phyloP scores from a whole-genome alignment of 2,113 vertebrate species.

The Rattus rattus region DNA sequence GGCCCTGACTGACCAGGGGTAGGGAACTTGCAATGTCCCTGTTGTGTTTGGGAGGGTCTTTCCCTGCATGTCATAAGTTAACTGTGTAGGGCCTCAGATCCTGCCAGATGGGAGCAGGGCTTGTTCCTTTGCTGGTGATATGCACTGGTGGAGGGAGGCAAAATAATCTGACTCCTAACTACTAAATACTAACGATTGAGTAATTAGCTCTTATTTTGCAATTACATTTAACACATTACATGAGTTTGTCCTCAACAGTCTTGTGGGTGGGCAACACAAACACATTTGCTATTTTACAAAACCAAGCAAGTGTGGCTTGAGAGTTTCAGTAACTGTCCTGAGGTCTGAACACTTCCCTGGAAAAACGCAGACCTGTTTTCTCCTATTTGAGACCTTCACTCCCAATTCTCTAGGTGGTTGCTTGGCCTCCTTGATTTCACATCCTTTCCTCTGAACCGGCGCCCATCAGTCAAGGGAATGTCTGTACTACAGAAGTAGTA shows the following conservation, averaged over 20 bases:
- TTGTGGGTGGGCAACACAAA: background rate
- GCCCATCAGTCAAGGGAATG: background rate
- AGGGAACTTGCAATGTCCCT: background rate
- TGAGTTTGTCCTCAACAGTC: constrained; percentile 41
- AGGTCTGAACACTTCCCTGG: constrained; percentile 5
- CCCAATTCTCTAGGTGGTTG: constrained; percentile 37
- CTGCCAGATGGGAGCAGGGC: background rate
- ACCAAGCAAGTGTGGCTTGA: constrained; percentile 36
- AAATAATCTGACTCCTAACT: constrained; percentile 46
- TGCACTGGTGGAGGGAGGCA: background rate
- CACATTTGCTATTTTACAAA: constrained; percentile 39
- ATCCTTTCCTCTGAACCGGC: constrained; percentile 42
- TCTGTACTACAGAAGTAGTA: constrained; percentile 31
- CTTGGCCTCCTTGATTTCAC: constrained; percentile 10
- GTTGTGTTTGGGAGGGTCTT: constrained; percentile 17
- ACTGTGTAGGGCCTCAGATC: background rate
- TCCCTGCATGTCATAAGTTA: background rate
- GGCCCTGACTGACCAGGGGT: background rate
- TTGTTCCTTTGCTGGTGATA: constrained; percentile 6
- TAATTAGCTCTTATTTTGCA: constrained; percentile 16
- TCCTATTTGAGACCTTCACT: constrained; percentile 4
- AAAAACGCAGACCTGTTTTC: constrained; percentile 29
- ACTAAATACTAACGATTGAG: constrained; percentile 52
- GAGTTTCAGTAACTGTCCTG: constrained; percentile 34
- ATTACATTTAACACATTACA: constrained; percentile 29